Conservation (phyloP, 2,888 invertebrate genomes). For the Eristalis pertinax region DNA sequence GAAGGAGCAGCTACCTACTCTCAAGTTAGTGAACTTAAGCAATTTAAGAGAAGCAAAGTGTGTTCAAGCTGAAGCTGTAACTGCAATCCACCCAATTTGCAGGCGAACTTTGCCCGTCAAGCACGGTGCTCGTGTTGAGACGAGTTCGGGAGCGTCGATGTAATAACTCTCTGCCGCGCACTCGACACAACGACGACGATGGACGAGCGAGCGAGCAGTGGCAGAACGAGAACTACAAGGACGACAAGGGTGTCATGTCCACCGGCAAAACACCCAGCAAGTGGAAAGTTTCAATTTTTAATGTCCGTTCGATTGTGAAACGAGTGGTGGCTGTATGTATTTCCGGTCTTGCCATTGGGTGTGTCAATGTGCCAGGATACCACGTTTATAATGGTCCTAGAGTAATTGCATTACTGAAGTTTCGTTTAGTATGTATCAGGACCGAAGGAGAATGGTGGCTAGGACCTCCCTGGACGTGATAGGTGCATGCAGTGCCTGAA, state of each 20-base stretch:
- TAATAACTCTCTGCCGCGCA: slow-evolving; percentile 58
- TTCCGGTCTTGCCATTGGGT: slow-evolving; percentile 54
- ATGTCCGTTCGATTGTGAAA: slow-evolving; percentile 72
- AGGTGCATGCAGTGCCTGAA: slow-evolving; percentile 27
- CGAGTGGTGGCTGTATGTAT: slow-evolving; percentile 44
- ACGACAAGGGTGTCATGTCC: slow-evolving; percentile 58
- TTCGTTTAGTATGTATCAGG: slow-evolving; percentile 59
- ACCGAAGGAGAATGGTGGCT: neutral
- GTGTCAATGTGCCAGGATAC: slow-evolving; percentile 58
- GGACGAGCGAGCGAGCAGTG: neutral
- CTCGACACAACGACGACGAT: slow-evolving; percentile 29
- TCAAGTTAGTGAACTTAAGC: slow-evolving; percentile 67
- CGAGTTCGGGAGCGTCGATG: slow-evolving; percentile 12
- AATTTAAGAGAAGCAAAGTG: slow-evolving; percentile 70
- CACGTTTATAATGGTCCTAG: slow-evolving; percentile 65
- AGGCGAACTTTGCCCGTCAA: slow-evolving; percentile 58
- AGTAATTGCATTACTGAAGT: slow-evolving; percentile 70
- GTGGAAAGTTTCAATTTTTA: slow-evolving; percentile 71
- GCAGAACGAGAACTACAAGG: slow-evolving; percentile 11
- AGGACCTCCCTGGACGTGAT: neutral
- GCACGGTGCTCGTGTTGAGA: slow-evolving; percentile 6
- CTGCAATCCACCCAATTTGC: slow-evolving; percentile 66
- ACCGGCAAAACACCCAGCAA: slow-evolving; percentile 54
- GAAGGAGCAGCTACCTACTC: slow-evolving; percentile 35
- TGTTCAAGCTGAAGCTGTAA: slow-evolving; percentile 59